A percentile compares a stretch with the other conserved stretches of the same genome.
Conservation (phyloP, 2,113 vertebrate species). For the Paracanthobrama guichenoti region DNA sequence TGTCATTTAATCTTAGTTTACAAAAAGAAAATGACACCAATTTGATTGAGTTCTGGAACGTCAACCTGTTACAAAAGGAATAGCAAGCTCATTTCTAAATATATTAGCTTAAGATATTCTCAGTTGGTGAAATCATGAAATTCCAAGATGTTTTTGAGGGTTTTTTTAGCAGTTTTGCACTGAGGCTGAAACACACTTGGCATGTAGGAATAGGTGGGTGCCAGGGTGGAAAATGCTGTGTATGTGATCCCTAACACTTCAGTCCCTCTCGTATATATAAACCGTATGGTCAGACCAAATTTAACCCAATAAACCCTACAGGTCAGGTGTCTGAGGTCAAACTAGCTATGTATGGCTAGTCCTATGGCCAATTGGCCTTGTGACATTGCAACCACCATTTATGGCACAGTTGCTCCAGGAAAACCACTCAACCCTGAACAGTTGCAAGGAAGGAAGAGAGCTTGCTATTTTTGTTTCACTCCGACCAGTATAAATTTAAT, state of each 20-base stretch:
- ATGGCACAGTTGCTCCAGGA: conserved; percentile 35
- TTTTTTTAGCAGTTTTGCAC: not conserved
- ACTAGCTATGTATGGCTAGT: not conserved
- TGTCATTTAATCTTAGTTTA: not conserved
- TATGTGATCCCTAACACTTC: not conserved
- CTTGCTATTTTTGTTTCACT: conserved; percentile 37
- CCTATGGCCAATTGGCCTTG: not conserved
- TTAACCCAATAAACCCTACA: conserved; percentile 30
- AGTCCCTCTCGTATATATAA: not conserved
- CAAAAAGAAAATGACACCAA: not conserved
- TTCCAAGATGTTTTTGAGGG: conserved; percentile 7
- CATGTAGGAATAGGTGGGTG: conserved; percentile 12
- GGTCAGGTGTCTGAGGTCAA: conserved; percentile 29
- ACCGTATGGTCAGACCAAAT: conserved; percentile 10
- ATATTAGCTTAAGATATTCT: not conserved
- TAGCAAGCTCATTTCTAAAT: not conserved
- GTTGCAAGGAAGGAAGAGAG: conserved; percentile 34
- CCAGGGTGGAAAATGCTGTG: conserved; percentile 9
- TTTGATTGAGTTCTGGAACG: not conserved
- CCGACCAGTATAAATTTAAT: conserved; percentile 13
- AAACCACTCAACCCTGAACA: conserved; percentile 16
- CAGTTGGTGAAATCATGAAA: not conserved
- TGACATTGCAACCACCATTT: conserved; percentile 24
- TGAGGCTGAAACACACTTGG: not conserved
- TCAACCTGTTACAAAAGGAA: not conserved